Evolutionary conservation across 2,113 vertebrate genomes (phyloP).

Genomic region (Ranitomeya variabilis): DNA sequence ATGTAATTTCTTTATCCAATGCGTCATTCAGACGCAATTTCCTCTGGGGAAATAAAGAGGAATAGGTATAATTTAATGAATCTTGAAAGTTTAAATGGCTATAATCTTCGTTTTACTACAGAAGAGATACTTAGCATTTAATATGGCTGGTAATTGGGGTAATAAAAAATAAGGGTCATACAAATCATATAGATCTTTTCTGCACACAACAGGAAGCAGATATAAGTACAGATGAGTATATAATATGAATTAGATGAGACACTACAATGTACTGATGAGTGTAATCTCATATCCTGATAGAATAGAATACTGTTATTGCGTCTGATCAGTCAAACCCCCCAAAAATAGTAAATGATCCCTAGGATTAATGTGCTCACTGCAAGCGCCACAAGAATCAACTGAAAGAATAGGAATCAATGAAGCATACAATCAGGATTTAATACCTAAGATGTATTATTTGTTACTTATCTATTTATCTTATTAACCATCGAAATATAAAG

Average conservation of each 20-base stretch:
- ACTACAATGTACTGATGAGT: background rate
- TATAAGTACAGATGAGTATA: background rate
- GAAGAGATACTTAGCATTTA: conserved; percentile 16
- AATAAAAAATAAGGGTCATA: conserved; percentile 15
- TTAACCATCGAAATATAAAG: too few species aligned
- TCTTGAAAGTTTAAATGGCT: background rate
- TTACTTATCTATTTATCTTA: background rate
- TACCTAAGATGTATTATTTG: too few species aligned
- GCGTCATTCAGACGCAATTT: conserved; percentile 3
- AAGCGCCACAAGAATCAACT: too few species aligned
- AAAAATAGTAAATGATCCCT: too few species aligned
- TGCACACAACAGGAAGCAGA: background rate
- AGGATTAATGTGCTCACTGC: too few species aligned
- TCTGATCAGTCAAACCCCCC: too few species aligned
- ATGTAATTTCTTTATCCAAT: background rate
- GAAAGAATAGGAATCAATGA: too few species aligned
- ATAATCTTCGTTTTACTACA: conserved; percentile 15
- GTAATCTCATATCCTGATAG: too few species aligned
- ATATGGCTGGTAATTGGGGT: conserved; percentile 19
- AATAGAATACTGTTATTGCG: too few species aligned
- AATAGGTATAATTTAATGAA: background rate
- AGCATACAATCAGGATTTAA: too few species aligned
- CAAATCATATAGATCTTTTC: conserved; percentile 4
- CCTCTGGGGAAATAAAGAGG: background rate
- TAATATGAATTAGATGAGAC: background rate